These are phyloP conservation scores for Cryptocephalus moraei DNA, from an alignment of 2,888 invertebrate species.

Conservation along the genomic window DNA sequence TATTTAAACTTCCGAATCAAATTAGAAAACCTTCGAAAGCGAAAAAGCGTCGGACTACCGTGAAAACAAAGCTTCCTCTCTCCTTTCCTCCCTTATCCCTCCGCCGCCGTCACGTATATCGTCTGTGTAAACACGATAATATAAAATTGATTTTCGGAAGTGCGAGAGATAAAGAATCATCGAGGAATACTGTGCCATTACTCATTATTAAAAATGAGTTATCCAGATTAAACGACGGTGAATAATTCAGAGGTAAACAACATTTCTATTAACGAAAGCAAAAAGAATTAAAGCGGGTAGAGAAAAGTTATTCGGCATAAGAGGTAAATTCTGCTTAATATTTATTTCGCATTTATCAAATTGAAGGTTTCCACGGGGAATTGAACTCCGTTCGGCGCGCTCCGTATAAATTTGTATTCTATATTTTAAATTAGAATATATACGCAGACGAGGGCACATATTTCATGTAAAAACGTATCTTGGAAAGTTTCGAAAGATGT, in stretches of 20 bases:
- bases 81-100: too few species aligned
- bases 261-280: not conserved
- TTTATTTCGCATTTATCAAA: conserved; percentile 41
- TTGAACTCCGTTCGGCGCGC: conserved; percentile 32
- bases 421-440: conserved; percentile 43
- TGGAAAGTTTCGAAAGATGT: conserved; percentile 33
- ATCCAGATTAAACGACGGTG: not conserved
- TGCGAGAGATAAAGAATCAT: too few species aligned
- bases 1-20: too few species aligned
- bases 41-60: too few species aligned
- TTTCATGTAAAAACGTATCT: conserved; percentile 39
- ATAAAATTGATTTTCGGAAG: too few species aligned
- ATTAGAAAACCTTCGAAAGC: too few species aligned
- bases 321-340: conserved; percentile 36
- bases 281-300: conserved; percentile 19
- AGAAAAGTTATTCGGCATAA: conserved; percentile 17
- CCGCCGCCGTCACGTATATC: too few species aligned
- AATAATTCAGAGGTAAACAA: not conserved
- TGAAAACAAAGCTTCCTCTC: too few species aligned
- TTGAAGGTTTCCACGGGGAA: conserved; percentile 37
- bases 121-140: too few species aligned
- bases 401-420: conserved; percentile 40
- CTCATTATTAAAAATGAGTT: not conserved
- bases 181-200: too few species aligned
- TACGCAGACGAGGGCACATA: conserved; percentile 37